phyloP scores from a whole-genome alignment of 2,888 invertebrate genomes.

The Clunio marinus region DNA sequence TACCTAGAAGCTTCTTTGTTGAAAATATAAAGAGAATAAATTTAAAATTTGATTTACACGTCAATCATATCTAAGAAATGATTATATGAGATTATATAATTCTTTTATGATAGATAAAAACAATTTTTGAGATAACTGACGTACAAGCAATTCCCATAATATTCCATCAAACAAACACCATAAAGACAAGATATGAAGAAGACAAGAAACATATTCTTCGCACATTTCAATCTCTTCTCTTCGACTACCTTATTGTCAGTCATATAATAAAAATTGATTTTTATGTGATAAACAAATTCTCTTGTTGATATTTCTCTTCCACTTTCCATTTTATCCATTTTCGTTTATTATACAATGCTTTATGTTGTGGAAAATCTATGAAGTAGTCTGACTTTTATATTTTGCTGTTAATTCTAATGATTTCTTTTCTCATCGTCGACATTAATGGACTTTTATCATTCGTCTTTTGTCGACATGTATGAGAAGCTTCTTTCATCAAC shows the following conservation, averaged over 20 bases:
- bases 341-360: slow-evolving; percentile 5
- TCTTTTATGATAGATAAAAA: no score
- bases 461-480: background rate
- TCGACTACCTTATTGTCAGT: slow-evolving; percentile 38
- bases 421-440: background rate
- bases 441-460: background rate
- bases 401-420: background rate
- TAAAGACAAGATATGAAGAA: slow-evolving; percentile 14
- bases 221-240: background rate
- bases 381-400: no score
- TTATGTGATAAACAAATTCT: slow-evolving; percentile 37
- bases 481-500: no score
- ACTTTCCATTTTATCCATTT: background rate
- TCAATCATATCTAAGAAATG: no score
- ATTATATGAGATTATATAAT: no score
- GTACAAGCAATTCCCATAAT: background rate
- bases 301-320: slow-evolving; percentile 6
- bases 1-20: no score
- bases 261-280: slow-evolving; percentile 39
- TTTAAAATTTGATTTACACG: no score
- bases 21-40: no score
- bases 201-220: background rate
- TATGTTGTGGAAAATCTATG: slow-evolving; percentile 13
- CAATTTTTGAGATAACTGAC: background rate
- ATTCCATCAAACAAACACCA: slow-evolving; percentile 8